These are phyloP conservation scores for Troilus luridus DNA, from an alignment of 2,888 invertebrate species.

Conservation along the genomic window DNA sequence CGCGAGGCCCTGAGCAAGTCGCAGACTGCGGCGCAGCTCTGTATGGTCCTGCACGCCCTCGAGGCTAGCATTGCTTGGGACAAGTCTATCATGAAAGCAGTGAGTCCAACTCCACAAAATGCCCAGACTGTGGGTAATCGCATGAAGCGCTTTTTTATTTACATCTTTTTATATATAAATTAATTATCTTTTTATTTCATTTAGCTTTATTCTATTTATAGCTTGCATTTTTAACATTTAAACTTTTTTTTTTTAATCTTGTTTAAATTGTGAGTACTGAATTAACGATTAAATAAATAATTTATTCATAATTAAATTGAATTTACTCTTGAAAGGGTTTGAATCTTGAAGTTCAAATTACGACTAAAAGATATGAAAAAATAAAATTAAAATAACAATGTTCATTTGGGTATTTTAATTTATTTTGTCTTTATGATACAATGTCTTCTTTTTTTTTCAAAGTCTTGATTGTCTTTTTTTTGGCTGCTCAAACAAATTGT, in stretches of 20 bases:
- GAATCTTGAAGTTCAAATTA: background rate
- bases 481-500: too few species aligned
- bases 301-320: background rate
- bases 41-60: constrained; percentile 89
- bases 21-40: constrained; percentile 90
- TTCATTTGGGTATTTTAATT: too few species aligned
- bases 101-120: constrained; percentile 73
- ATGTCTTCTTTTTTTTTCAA: too few species aligned
- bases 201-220: constrained; percentile 49
- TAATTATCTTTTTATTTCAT: constrained; percentile 51
- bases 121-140: constrained; percentile 64
- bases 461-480: too few species aligned
- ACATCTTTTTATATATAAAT: constrained; percentile 52
- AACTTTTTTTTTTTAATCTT: constrained; percentile 49
- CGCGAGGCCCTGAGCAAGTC: constrained; percentile 89
- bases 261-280: constrained; percentile 61
- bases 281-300: background rate
- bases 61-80: constrained; percentile 98
- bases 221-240: constrained; percentile 39
- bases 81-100: constrained; percentile 99
- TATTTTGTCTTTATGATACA: too few species aligned
- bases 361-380: background rate
- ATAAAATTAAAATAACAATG: too few species aligned
- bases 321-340: background rate
- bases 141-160: constrained; percentile 60